Conservation (phyloP, 2,797 vertebrate species). For the Melopsittacus undulatus region DNA sequence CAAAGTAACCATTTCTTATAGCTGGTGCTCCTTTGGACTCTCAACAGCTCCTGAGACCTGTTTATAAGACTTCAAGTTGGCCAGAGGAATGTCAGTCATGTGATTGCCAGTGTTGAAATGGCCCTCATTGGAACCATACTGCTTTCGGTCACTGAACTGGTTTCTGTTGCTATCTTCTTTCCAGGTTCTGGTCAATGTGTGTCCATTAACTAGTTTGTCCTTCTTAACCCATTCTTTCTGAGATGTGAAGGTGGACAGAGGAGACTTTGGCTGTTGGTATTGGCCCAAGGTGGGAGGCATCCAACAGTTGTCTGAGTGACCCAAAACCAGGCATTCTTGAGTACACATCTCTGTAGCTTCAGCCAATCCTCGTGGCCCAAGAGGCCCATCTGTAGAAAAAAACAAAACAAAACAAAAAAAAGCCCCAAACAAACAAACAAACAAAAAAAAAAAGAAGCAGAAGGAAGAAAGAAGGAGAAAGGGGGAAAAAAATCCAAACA, state of each 20-base stretch:
- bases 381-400: slow-evolving; percentile 85
- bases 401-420: not conserved
- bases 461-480: not conserved
- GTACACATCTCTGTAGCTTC: slow-evolving; percentile 99
- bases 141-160: slow-evolving; percentile 94
- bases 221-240: slow-evolving; percentile 97
- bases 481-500: not conserved
- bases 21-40: slow-evolving; percentile 97
- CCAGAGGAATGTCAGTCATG: slow-evolving; percentile 96
- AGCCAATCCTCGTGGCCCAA: slow-evolving; percentile 93
- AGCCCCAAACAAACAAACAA: not conserved
- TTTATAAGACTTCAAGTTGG: slow-evolving; percentile 96
- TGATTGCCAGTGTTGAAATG: slow-evolving; percentile 90
- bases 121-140: slow-evolving; percentile 90
- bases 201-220: slow-evolving; percentile 98
- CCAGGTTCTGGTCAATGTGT: slow-evolving; percentile 96
- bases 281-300: slow-evolving; percentile 93
- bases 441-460: not conserved
- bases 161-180: slow-evolving; percentile 94
- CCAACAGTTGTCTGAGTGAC: slow-evolving; percentile 99
- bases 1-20: slow-evolving; percentile 85
- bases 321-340: slow-evolving; percentile 96
- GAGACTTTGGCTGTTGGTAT: slow-evolving; percentile 94
- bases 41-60: slow-evolving; percentile 85
- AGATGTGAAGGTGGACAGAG: slow-evolving; percentile 90